Conservation (phyloP, 2,113 vertebrate species). For the Brienomyrus longianalis region DNA sequence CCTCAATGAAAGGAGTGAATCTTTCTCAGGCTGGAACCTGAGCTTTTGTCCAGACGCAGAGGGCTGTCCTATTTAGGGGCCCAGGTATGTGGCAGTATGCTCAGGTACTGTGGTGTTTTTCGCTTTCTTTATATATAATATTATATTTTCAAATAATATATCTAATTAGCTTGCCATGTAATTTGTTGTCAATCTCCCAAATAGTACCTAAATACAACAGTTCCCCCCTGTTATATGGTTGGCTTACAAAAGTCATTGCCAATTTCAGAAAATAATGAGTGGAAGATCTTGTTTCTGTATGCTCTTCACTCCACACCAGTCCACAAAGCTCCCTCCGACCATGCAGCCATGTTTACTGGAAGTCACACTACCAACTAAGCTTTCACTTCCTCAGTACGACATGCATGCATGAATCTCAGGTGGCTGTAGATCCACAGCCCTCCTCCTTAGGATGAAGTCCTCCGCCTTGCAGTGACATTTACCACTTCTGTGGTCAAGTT, state of each 20-base stretch:
- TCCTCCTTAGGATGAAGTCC: background rate
- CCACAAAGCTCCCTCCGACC: background rate
- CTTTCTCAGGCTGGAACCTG: background rate
- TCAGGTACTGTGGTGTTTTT: background rate
- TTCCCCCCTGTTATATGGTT: background rate
- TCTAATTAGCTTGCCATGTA: background rate
- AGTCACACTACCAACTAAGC: background rate
- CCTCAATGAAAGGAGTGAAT: background rate
- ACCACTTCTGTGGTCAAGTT: background rate
- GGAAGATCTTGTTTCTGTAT: background rate
- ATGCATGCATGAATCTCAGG: background rate
- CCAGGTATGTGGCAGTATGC: background rate
- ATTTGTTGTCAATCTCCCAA: background rate
- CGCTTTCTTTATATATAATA: background rate
- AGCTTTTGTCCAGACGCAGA: background rate
- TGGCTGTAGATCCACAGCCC: background rate
- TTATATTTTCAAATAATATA: background rate
- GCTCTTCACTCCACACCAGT: background rate
- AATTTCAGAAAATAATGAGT: background rate
- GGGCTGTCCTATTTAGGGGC: background rate
- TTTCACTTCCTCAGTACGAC: background rate
- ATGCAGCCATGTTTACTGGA: background rate
- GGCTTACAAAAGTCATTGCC: background rate
- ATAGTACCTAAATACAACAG: background rate
- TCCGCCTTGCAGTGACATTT: background rate